These are phyloP conservation scores for Ceyx erithaca DNA, from an alignment of 2,797 vertebrate genomes.

Conservation along the genomic window DNA sequence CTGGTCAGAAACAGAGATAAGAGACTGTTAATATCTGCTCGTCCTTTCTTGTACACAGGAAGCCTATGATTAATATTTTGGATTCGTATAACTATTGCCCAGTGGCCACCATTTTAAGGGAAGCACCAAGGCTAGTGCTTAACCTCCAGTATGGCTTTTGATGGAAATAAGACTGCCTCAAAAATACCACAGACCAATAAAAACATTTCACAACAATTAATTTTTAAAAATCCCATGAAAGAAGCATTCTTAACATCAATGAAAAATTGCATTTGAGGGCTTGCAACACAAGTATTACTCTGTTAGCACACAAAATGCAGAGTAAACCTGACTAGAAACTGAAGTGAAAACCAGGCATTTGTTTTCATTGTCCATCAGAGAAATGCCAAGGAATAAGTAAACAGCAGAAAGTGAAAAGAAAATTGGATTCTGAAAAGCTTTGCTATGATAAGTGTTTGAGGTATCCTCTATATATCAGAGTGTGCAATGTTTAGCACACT, in stretches of 20 bases:
- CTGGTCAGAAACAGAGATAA: constrained; percentile 12
- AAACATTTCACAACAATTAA: neutral
- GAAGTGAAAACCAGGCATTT: neutral
- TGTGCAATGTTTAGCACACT: neutral
- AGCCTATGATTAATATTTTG: neutral
- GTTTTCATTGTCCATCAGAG: constrained; percentile 22
- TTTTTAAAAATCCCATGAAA: neutral
- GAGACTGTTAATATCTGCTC: neutral
- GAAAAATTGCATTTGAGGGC: neutral
- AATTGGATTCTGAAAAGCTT: constrained; percentile 39
- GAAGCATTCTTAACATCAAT: neutral
- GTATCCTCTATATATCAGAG: neutral
- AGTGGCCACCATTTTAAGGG: neutral
- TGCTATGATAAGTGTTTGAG: neutral
- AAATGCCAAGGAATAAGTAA: constrained; percentile 10
- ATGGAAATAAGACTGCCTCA: neutral
- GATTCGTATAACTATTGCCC: neutral
- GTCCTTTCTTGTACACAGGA: neutral
- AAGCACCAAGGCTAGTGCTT: neutral
- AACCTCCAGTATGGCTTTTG: neutral
- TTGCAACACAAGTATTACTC: neutral
- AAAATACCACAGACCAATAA: neutral
- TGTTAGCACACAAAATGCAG: neutral
- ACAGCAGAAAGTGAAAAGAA: constrained; percentile 19
- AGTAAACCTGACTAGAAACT: constrained; percentile 2